Evolutionary conservation across 2,113 vertebrate genomes (phyloP).

Genomic region (Tachuris rubrigastra): DNA sequence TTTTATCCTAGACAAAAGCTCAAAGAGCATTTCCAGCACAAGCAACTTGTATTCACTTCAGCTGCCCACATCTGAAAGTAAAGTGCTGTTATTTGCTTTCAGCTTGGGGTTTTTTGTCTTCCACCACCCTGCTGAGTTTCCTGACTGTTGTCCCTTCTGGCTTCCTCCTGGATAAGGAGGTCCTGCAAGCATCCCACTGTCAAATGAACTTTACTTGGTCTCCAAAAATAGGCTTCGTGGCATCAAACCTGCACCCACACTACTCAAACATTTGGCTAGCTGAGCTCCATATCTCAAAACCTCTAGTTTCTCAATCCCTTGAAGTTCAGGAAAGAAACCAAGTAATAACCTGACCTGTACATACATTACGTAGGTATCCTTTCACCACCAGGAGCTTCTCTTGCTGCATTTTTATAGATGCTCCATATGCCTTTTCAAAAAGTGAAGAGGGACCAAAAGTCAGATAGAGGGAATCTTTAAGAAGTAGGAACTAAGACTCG

Average conservation of each 20-base stretch:
- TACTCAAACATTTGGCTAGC: neutral
- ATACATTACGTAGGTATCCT: neutral
- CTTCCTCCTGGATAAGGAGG: neutral
- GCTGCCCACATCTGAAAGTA: conserved; percentile 13
- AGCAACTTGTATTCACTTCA: conserved; percentile 13
- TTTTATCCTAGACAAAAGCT: neutral
- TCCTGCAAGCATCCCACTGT: neutral
- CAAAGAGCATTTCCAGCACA: conserved; percentile 10
- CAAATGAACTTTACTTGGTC: conserved; percentile 8
- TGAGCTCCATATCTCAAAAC: neutral
- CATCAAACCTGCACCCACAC: neutral
- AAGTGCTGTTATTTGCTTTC: neutral
- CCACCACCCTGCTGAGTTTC: neutral
- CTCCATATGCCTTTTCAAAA: neutral
- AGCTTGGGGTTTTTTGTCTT: neutral
- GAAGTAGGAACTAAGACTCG: neutral
- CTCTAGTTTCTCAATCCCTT: neutral
- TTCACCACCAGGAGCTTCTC: neutral
- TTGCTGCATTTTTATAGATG: neutral
- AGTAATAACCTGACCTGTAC: neutral
- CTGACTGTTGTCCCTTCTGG: neutral
- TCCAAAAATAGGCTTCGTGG: conserved; percentile 17
- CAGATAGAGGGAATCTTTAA: neutral
- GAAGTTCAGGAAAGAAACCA: neutral
- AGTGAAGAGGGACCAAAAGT: neutral